A percentile compares a stretch with the other conserved stretches of the same genome.
Conservation (phyloP, 1,140 invertebrate genomes). For the Mesaphorura yosii region DNA sequence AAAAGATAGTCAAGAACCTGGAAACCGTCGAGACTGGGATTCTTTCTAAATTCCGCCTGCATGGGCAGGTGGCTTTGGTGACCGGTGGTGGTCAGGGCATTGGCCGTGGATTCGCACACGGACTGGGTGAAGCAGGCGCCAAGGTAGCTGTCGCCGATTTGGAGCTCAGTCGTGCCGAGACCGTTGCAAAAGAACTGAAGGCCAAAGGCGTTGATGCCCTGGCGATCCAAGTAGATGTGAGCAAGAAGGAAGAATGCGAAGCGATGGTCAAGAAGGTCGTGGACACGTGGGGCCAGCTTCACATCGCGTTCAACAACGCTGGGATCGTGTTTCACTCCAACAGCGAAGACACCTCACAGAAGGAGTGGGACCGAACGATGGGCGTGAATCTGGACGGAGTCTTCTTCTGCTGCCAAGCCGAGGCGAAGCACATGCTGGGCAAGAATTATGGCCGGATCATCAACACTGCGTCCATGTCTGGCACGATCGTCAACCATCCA, state of each 20-base stretch:
- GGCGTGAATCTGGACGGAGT: slow-evolving; percentile 23
- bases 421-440: slow-evolving; percentile 22
- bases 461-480: slow-evolving; percentile 25
- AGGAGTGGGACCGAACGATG: slow-evolving; percentile 21
- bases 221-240: slow-evolving; percentile 21
- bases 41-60: slow-evolving; percentile 12
- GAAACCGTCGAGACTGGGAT: slow-evolving; percentile 9
- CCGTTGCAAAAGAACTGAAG: slow-evolving; percentile 8
- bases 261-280: slow-evolving; percentile 18
- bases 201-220: slow-evolving; percentile 17
- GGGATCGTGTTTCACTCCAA: slow-evolving; percentile 19
- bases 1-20: slow-evolving; percentile 7
- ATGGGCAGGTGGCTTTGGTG: slow-evolving; percentile 19
- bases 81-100: slow-evolving; percentile 26
- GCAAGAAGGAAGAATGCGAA: slow-evolving; percentile 19
- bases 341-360: slow-evolving; percentile 17
- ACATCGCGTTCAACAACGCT: slow-evolving; percentile 24
- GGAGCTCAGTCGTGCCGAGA: slow-evolving; percentile 8
- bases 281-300: slow-evolving; percentile 10
- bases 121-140: slow-evolving; percentile 19
- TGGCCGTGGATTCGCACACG: slow-evolving; percentile 17
- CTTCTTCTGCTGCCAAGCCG: slow-evolving; percentile 28
- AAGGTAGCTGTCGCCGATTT: slow-evolving; percentile 23
- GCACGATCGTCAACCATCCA: slow-evolving; percentile 23
- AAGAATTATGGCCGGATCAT: slow-evolving; percentile 20